These are phyloP conservation scores for Aegithalos caudatus DNA, from an alignment of 2,113 vertebrate species.

Conservation along the genomic window DNA sequence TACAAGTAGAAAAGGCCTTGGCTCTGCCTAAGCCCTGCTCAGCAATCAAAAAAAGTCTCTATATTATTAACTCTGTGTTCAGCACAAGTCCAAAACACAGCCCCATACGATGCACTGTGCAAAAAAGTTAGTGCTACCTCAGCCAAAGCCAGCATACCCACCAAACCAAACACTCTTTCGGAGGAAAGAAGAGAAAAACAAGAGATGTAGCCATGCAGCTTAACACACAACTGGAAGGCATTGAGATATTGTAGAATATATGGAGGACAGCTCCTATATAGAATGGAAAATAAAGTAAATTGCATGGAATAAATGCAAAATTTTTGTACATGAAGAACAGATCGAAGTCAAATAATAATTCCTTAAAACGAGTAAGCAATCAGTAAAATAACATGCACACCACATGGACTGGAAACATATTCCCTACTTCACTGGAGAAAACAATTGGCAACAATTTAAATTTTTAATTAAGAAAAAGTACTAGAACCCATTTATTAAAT, in stretches of 20 bases:
- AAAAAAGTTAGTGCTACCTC: background rate
- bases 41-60: background rate
- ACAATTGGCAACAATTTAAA: background rate
- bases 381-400: background rate
- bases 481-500: constrained; percentile 47
- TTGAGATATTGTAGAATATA: background rate
- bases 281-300: background rate
- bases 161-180: background rate
- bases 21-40: background rate
- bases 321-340: background rate
- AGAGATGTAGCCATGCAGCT: background rate
- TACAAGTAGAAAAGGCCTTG: background rate
- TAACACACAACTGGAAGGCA: background rate
- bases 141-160: background rate
- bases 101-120: background rate
- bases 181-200: background rate
- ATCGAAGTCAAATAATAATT: background rate
- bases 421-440: background rate
- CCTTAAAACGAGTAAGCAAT: background rate
- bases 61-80: background rate
- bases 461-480: constrained; percentile 32
- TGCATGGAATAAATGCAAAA: background rate
- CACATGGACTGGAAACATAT: background rate
- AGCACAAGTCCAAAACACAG: background rate
- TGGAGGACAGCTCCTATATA: background rate